These are phyloP conservation scores for Sparus aurata DNA, from an alignment of 2,797 vertebrate genomes.

Conservation along the genomic window DNA sequence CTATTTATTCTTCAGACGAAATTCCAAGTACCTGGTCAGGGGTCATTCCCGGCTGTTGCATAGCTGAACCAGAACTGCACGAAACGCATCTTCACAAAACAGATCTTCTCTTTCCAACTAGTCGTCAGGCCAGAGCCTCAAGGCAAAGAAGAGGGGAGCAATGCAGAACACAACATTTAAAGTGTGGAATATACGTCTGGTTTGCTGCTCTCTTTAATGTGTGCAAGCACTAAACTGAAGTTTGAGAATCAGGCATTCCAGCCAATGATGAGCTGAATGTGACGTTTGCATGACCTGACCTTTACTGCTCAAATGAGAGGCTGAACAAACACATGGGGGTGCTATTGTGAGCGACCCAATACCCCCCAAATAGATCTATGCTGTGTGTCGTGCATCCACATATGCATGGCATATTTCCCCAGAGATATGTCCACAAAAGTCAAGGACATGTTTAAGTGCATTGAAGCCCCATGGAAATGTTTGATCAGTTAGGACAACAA, in stretches of 20 bases:
- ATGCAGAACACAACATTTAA: slow-evolving; percentile 21
- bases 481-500: slow-evolving; percentile 62
- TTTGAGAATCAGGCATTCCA: slow-evolving; percentile 49
- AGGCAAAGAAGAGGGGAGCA: slow-evolving; percentile 18
- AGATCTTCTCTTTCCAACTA: slow-evolving; percentile 17
- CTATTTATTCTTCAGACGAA: slow-evolving; percentile 29
- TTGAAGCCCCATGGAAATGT: slow-evolving; percentile 37
- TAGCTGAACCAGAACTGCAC: slow-evolving; percentile 7
- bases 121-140: slow-evolving; percentile 13
- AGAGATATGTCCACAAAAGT: slow-evolving; percentile 39
- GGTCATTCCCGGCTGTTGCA: slow-evolving; percentile 38
- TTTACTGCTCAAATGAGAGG: slow-evolving; percentile 59
- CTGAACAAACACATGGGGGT: slow-evolving; percentile 77
- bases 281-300: slow-evolving; percentile 72
- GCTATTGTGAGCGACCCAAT: slow-evolving; percentile 67
- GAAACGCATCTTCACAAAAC: slow-evolving; percentile 31
- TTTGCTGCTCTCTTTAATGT: slow-evolving; percentile 19
- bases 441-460: slow-evolving; percentile 29
- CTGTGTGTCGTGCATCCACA: slow-evolving; percentile 31
- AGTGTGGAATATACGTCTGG: background rate
- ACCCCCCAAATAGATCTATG: slow-evolving; percentile 64
- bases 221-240: slow-evolving; percentile 20
- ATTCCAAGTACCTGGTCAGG: slow-evolving; percentile 36
- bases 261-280: slow-evolving; percentile 52
- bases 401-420: slow-evolving; percentile 45